Base-by-base conservation (phyloP, 2,797 vertebrate species). In the Cichlasoma orientale region DNA sequence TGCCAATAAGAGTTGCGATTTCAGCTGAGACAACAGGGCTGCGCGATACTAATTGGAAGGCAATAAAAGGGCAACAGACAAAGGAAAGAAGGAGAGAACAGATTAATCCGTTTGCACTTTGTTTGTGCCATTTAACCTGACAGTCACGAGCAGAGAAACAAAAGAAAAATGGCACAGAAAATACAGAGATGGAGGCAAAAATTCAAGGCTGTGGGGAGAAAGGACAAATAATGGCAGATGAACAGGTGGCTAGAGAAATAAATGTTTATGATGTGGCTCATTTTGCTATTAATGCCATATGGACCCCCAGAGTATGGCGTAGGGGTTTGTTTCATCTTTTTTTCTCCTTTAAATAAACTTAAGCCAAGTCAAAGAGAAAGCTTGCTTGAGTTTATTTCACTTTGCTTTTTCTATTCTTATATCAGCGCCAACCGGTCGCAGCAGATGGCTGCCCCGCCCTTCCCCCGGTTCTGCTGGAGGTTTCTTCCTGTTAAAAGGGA, bases 161-260 rank as follows among this genome's bases (percentile, higher is more conserved):
- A 68, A 68, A 52, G 38, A 3, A 68, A 36, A 56, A 47, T 18
- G 41, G 41, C 63, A 52, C 7, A 52, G 19, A 11, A 79, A 33
- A 33, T 7, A 55, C 21, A 27, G n/a, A 56, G 23, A 59, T 61
- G 16, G 9, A 36, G 27, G 58, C 16, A 29, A 12, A 23, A 9
- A 66, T 13, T 33, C 0, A 9, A 41, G n/a, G 56, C 74, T 55
- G 11, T 54, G 10, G 13, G 66, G 10, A 13, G 19, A 83, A 79
- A 82, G 50, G 41, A 56, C 25, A 13, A 68, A 68, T 29, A 29
- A 29, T 13, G 44, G 50, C 11, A 68, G 52, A 77, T 55, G 68
- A 85, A 85, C 86, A 86, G 78, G 82, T 89, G 84, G 81, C 72
- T 68, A 69, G 54, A 73, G 52, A 86, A 75, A 78, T 79, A 88